Percentiles rank a stretch among this genome's conserved stretches.
Evolutionary conservation across 2,797 vertebrate species (phyloP).

Genomic region (Phalanger gymnotis): DNA sequence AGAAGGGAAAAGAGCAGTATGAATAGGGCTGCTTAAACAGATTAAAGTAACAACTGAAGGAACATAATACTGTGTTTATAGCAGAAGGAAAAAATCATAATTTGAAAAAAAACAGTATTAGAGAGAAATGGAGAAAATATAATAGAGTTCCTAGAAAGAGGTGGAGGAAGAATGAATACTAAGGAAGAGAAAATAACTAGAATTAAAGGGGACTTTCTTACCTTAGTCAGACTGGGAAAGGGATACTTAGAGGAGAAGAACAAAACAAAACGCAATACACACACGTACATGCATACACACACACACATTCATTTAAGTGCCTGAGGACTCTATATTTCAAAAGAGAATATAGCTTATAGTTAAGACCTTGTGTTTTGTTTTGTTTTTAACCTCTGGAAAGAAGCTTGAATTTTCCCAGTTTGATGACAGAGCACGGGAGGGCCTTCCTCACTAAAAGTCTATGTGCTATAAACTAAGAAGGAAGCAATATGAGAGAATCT

Average conservation of each 20-base stretch:
- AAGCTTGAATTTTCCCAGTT: not conserved
- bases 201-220: not conserved
- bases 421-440: not conserved
- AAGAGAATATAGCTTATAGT: not conserved
- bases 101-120: not conserved
- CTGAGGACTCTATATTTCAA: not conserved
- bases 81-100: not conserved
- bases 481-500: rapidly evolving
- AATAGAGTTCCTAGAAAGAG: not conserved
- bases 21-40: no score
- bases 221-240: not conserved
- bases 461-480: not conserved
- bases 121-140: not conserved
- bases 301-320: no score
- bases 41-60: not conserved
- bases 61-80: not conserved
- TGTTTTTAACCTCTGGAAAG: no score
- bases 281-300: no score
- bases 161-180: not conserved
- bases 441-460: not conserved
- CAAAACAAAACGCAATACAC: no score
- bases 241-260: not conserved
- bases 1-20: not conserved
- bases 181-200: not conserved
- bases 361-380: not conserved